Evolutionary conservation across 2,113 vertebrate species (phyloP), one percentile per base, ranked within the genome.

Genomic region (Ranitomeya imitator): DNA sequence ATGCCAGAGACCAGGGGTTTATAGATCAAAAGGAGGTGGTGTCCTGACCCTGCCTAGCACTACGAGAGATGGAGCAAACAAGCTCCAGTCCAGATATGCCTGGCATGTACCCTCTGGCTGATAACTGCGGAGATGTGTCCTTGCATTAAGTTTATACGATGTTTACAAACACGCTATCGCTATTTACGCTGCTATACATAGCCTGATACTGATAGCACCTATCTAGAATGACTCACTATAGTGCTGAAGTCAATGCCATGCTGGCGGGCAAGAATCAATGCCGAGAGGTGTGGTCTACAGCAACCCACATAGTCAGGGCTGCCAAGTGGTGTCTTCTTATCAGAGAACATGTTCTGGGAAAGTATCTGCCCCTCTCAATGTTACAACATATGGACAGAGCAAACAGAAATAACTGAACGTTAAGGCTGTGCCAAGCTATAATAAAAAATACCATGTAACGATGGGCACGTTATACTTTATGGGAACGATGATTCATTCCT

Each of bases 21-120:
- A 94, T 61, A 90, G 80, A 89, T 92, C 37, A 76, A 83, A 90
- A 80, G 91, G 79, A 69, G 79, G 26, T 77, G 89, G 90, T 91
- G 1, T 1, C 78, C 85, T 91, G 80, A 91, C 89, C 90, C 89
- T 86, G 89, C 89, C 81, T 86, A 86, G 71, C 71, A 85, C 76
- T 12, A 14, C 11, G 13, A 4, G 69, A 77, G 45, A 77, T 77
- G 74, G 45, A 77, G 52, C 18, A 51, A 45, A 83, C 60, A 65
- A 10, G 31, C 45, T 65, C 37, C 14, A 54, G 60, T 80, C 26
- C 37, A 59, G 80, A 86, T 26, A 51, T 11, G 76, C 74, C 7
- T 61, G 51, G 60, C 67, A 74, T 45, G 23, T 86, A 51, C 73
- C 86, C 37, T 76, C 67, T 13, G 74, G n/a, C 21, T 76, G 67